These are phyloP conservation scores for Neodiprion lecontei DNA, from an alignment of 1,140 invertebrate genomes.

Conservation along the genomic window DNA sequence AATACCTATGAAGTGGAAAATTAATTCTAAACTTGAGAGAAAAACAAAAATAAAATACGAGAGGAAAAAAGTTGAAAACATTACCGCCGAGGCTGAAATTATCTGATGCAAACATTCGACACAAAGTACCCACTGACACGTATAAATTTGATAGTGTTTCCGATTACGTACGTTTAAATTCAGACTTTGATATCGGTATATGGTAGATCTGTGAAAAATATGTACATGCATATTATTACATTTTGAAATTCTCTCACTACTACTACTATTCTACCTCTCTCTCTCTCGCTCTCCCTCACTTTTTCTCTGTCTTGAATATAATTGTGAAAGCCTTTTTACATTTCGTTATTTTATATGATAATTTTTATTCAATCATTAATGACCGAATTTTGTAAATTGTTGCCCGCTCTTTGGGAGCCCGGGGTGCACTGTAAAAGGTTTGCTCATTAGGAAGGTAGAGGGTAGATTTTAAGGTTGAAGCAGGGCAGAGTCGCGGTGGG, in stretches of 20 bases:
- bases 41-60: neutral
- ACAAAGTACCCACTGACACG: conserved; percentile 9
- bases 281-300: no score
- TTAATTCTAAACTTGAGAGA: conserved; percentile 21
- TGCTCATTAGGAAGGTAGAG: conserved; percentile 25
- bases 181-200: no score
- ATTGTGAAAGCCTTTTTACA: no score
- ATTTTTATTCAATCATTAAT: no score
- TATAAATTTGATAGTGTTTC: neutral
- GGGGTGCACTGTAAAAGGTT: neutral
- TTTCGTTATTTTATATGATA: no score
- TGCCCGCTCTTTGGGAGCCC: no score
- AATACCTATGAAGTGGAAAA: conserved; percentile 16
- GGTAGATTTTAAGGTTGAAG: conserved; percentile 19
- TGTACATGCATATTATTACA: no score
- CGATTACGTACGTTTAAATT: neutral
- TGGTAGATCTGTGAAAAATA: no score
- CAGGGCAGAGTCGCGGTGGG: neutral
- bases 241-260: no score
- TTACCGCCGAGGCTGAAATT: conserved; percentile 12
- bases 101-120: conserved; percentile 13
- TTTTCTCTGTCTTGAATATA: no score
- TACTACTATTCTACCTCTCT: no score
- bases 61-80: neutral
- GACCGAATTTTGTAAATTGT: no score